Evolutionary conservation across 2,888 invertebrate species (phyloP).

Genomic region (Germaria angustata): DNA sequence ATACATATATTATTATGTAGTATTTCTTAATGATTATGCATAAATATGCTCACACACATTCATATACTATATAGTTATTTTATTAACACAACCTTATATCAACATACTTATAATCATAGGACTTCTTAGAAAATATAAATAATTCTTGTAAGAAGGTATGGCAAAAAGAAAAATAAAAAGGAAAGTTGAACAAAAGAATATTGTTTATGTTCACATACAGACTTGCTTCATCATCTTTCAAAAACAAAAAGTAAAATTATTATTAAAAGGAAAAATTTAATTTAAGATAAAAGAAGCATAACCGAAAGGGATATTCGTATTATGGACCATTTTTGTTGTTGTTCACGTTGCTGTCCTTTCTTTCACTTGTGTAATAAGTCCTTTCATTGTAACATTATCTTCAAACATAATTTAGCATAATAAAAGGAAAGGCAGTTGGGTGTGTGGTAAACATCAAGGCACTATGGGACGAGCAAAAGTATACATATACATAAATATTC

Average conservation of each 20-base stretch:
- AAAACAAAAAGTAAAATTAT: background rate
- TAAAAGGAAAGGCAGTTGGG: background rate
- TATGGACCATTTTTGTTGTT: constrained; percentile 8
- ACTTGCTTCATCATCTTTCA: background rate
- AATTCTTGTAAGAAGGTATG: background rate
- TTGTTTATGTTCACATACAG: background rate
- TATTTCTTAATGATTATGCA: constrained; percentile 58
- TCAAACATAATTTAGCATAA: constrained; percentile 28
- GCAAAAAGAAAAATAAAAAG: background rate
- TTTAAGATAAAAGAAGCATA: constrained; percentile 28
- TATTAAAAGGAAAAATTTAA: background rate
- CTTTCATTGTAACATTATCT: constrained; percentile 24
- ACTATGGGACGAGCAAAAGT: background rate
- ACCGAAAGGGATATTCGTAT: constrained; percentile 5
- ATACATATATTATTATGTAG: too few species aligned
- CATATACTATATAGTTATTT: background rate
- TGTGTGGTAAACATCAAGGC: background rate
- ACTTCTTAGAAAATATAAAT: constrained; percentile 27
- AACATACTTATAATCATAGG: background rate
- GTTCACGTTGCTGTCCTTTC: constrained; percentile 1
- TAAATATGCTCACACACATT: background rate
- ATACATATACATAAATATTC: too few species aligned
- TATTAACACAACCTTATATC: background rate
- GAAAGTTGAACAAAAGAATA: background rate
- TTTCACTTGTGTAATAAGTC: background rate